These are phyloP conservation scores for Neodiprion virginianus DNA, from an alignment of 1,140 invertebrate genomes.

Conservation along the genomic window DNA sequence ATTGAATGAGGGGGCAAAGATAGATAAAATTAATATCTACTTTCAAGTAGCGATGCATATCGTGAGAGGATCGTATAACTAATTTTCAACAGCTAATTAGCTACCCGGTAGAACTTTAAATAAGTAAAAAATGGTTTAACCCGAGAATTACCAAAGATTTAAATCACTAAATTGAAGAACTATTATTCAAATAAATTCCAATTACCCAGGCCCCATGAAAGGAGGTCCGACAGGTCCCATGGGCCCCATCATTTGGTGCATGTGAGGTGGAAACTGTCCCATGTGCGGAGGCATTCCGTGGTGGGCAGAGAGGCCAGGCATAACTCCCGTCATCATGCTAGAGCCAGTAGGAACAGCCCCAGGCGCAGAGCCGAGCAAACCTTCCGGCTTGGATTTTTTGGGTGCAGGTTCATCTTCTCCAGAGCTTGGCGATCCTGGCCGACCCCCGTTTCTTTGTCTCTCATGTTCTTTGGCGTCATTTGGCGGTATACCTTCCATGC, in stretches of 20 bases:
- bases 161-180: constrained; percentile 15
- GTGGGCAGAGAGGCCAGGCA: constrained; percentile 61
- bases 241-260: constrained; percentile 74
- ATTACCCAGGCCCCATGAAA: constrained; percentile 77
- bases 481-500: constrained; percentile 99
- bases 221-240: constrained; percentile 73
- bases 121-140: too few species aligned
- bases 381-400: constrained; percentile 74
- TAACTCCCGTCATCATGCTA: constrained; percentile 64
- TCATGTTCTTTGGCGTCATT: constrained; percentile 95
- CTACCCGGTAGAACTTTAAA: too few species aligned
- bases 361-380: constrained; percentile 64
- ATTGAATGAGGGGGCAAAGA: too few species aligned
- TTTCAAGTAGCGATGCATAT: too few species aligned
- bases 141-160: constrained; percentile 1
- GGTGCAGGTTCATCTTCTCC: constrained; percentile 81
- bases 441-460: constrained; percentile 75
- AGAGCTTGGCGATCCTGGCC: constrained; percentile 64
- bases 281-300: constrained; percentile 66
- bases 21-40: too few species aligned
- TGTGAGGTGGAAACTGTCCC: constrained; percentile 63
- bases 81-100: too few species aligned
- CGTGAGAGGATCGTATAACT: too few species aligned
- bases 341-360: constrained; percentile 57
- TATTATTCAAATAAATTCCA: constrained; percentile 30